A percentile compares a stretch with the other conserved stretches of the same genome.
Evolutionary conservation across 2,113 vertebrate species (phyloP).

Genomic region (Centropristis striata): DNA sequence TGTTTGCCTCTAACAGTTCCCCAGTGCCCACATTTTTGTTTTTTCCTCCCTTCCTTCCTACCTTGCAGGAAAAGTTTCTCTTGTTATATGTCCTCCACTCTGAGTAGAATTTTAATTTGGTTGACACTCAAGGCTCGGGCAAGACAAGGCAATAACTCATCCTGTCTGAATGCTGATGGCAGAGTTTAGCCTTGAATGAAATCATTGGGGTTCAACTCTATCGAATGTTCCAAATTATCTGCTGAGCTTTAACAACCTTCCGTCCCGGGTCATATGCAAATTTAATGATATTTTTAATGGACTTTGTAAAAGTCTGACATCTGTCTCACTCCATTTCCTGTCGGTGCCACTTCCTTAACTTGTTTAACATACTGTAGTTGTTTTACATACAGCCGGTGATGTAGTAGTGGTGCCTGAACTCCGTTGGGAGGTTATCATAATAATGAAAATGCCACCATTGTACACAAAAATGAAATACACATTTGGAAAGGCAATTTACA

Average conservation of each 20-base stretch:
- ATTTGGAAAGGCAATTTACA: neutral
- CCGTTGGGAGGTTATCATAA: neutral
- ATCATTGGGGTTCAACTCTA: conserved; percentile 35
- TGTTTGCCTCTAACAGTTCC: conserved; percentile 22
- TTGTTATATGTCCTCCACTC: conserved; percentile 15
- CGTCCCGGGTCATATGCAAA: conserved; percentile 59
- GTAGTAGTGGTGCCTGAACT: neutral
- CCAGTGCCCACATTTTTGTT: neutral
- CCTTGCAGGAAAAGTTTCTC: conserved; percentile 29
- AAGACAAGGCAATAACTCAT: conserved; percentile 64
- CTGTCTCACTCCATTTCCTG: conserved; percentile 43
- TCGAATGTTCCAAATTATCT: conserved; percentile 48
- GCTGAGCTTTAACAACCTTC: conserved; percentile 50
- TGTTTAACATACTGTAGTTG: neutral
- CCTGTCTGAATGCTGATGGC: conserved; percentile 71
- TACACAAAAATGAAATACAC: neutral
- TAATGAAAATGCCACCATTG: neutral
- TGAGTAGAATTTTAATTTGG: conserved; percentile 57
- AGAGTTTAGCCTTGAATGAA: conserved; percentile 61
- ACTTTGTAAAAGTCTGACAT: conserved; percentile 60
- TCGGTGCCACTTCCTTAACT: conserved; percentile 6
- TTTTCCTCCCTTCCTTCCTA: conserved; percentile 12
- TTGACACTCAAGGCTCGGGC: conserved; percentile 47
- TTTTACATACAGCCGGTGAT: conserved; percentile 1
- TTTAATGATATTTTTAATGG: conserved; percentile 63